phyloP scores from a whole-genome alignment of 2,888 invertebrate genomes.

The Pachymerium ferrugineum region DNA sequence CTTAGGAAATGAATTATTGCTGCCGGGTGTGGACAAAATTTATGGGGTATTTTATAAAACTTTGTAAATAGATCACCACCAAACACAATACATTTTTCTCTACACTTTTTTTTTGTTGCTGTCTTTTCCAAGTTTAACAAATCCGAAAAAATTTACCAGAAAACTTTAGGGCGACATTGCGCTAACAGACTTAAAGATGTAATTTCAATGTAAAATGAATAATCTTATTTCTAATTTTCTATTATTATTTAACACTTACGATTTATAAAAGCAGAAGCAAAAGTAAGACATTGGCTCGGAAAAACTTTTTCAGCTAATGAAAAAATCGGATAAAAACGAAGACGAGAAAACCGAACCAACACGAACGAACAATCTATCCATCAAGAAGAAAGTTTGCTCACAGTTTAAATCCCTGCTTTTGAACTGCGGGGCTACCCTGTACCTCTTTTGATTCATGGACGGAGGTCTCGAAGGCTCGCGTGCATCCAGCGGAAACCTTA shows the following conservation, averaged over 20 bases:
- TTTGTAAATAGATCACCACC: conserved; percentile 24
- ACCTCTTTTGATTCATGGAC: conserved; percentile 33
- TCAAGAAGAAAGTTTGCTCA: conserved; percentile 33
- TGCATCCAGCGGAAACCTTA: conserved; percentile 35
- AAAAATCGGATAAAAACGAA: background rate
- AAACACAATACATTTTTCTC: conserved; percentile 8
- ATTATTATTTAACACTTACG: no score
- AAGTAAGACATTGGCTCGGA: no score
- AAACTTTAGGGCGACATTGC: background rate
- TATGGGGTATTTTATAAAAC: conserved; percentile 27
- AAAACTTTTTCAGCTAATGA: background rate
- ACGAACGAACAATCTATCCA: conserved; percentile 30
- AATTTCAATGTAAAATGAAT: no score
- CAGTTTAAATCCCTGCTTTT: conserved; percentile 34
- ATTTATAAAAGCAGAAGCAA: no score
- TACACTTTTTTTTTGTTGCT: background rate
- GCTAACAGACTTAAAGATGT: background rate
- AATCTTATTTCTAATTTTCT: no score
- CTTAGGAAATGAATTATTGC: conserved; percentile 27
- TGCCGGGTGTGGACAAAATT: conserved; percentile 25
- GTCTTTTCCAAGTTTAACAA: conserved; percentile 25
- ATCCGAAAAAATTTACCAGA: conserved; percentile 12
- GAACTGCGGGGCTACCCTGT: conserved; percentile 30
- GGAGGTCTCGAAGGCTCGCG: conserved; percentile 33
- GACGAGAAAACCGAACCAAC: conserved; percentile 1